Base-by-base conservation (phyloP, 2,888 invertebrate species). In the Cryptocephalus primarius region DNA sequence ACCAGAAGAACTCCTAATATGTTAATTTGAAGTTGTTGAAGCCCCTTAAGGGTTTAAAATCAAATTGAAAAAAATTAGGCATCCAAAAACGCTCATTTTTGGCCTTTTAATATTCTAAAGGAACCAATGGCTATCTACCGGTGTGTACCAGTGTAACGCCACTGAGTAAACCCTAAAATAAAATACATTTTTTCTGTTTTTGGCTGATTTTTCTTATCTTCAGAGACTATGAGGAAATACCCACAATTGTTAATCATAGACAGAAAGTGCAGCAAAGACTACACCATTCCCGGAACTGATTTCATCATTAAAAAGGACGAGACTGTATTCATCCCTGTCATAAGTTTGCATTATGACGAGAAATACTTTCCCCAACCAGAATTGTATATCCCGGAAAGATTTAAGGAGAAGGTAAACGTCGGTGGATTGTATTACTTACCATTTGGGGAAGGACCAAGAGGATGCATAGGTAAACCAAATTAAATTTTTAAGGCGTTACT, bases 341-440 rank as follows among this genome's bases (percentile, higher is more conserved):
- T 40, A 32, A 49, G 47, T 10, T 8, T 49, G 22, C 48, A 52
- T 9, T 39, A 41, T 31, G 52, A 49, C 39, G 48, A 46, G 12
- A 47, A 49, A 22, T 40, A 45, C 32, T 52, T 52, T 41, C 48
- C 52, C 8, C 44, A 48, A 32, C 52, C 52, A 0, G 49, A 56
- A 9, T 55, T 57, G 47, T 63, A 54, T 40, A 46, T 55, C 42
- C 62, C 63, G 8, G 60, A 61, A 22, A 48, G 63, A 47, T 64
- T 61, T 42, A 47, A 49, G 1, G 50, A 58, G 8, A 42, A 45
- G 1, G 40, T 44, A 3, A 55, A 56, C 8, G 46, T 49, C 6
- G 44, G 48, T 32, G 53, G 57, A 9, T 52, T 55, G n/a, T 51
- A 42, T 40, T 61, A 59, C 46, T 33, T 64, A 13, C 60, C 62